phyloP scores from a whole-genome alignment of 2,113 vertebrate species.

The Gymnarchus niloticus region DNA sequence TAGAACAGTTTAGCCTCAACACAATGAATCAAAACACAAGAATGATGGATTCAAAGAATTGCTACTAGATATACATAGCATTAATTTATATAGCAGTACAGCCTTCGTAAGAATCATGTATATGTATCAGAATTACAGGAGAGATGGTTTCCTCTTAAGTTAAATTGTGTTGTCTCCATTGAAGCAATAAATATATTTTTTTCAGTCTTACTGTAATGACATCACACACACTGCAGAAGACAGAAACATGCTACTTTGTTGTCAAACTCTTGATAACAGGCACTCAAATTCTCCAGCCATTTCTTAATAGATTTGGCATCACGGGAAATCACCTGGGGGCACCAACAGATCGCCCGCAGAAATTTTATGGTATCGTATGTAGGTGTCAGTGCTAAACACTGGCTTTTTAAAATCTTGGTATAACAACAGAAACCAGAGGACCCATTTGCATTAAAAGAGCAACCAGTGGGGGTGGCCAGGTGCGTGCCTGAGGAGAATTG shows the following conservation, averaged over 20 bases:
- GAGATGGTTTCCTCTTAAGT: background rate
- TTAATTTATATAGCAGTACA: too few relatives aligned
- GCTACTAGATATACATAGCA: too few relatives aligned
- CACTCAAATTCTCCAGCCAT: background rate
- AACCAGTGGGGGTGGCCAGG: conserved; percentile 34
- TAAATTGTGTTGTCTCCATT: background rate
- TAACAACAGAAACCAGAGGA: conserved; percentile 66
- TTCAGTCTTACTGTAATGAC: too few relatives aligned
- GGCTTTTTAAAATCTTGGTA: conserved; percentile 65
- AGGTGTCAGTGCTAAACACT: conserved; percentile 69
- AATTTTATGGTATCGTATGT: conserved; percentile 62
- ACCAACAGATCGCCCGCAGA: conserved; percentile 60
- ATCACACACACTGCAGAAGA: background rate
- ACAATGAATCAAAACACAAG: background rate
- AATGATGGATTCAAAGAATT: background rate
- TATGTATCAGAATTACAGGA: background rate
- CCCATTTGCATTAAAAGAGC: conserved; percentile 72
- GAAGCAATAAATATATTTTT: background rate
- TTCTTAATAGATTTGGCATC: background rate
- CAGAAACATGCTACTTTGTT: background rate
- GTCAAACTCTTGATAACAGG: background rate
- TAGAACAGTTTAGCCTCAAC: background rate
- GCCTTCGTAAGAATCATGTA: background rate
- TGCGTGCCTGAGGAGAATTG: conserved; percentile 46
- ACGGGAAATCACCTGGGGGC: conserved; percentile 2